Base-by-base conservation (phyloP, 2,797 vertebrate genomes). In the Helicolenus hilgendorfi region DNA sequence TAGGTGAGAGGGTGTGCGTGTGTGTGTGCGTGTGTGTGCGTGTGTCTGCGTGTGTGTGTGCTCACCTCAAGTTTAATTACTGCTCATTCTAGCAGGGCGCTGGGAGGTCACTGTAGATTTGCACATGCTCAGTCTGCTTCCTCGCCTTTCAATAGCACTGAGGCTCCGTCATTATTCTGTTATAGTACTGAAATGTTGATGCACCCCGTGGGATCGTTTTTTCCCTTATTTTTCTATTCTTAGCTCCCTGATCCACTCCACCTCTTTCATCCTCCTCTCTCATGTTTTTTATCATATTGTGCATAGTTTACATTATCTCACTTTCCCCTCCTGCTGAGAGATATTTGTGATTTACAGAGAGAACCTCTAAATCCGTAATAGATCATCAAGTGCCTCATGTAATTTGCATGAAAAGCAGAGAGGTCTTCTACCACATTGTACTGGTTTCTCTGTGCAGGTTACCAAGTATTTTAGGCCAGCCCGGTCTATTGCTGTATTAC, bases 31-130 rank as follows among this genome's bases (percentile, higher is more conserved):
- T 33, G 11, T 27, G 6, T 31, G 35, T 38, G 18, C 60, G 55
- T 49, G 62, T 31, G 10, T 27, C n/a, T n/a, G n/a, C 27, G 36
- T 45, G 18, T 60, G 55, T 49, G 64, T 35, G 11, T 29, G 5
- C 62, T 71, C 24, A 24, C n/a, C 5, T 49, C 26, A 29, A n/a
- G 72, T 83, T 81, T 81, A 81, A 91, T 85, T 85, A 74, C 65
- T 13, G 24, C 79, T 80, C 36, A 45, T 81, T 81, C 33, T 65
- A 45, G 56, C 64, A 45, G 63, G 26, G 74, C 24, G 14, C 75
- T 26, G 56, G 13, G 35, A 91, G 86, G 72, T 91, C 73, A 67
- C 49, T 27, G 29, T 35, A 77, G 56, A 67, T 85, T 56, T 83
- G 56, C 76, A 85, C 80, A 41, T 69, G 24, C 72, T 81, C 68